Base-by-base conservation (phyloP, 2,888 invertebrate genomes). In the Lypha dubia region DNA sequence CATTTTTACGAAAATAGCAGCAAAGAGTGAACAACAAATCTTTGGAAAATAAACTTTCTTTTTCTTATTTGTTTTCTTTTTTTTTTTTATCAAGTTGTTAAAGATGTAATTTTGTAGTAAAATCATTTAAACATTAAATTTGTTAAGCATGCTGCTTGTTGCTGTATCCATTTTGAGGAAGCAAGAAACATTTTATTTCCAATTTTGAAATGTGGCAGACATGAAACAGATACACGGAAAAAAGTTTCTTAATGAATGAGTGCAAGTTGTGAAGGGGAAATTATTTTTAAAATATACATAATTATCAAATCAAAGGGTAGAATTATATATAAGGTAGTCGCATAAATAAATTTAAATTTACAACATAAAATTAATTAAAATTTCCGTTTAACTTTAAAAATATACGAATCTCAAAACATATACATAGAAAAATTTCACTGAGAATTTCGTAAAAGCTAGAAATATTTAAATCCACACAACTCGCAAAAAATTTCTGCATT, bases 111-210 rank as follows among this genome's bases (percentile, higher is more conserved):
- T 28, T 67, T 67, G 13, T n/a, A 38, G 15, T 46, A 24, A 58
- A 60, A 70, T 62, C 15, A 28, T 51, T 51, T 44, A 15, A 13
- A 60, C 28, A 51, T 68, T 62, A 65, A 75, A 56, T 60, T 67
- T 51, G 20, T 28, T 46, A 15, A 76, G 24, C 35, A 46, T 56
- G 51, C n/a, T 53, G 53, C 28, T 2, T 28, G 28, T 2, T 28
- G 28, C 4, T 56, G n/a, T 15, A 53, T 6, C 9, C 38, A 24
- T 15, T 1, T 8, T 3, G n/a, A n/a, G n/a, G 2, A 8, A 15
- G 6, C 8, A 56, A 28, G n/a, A 35, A 63, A 11, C 41, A 15
- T 56, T 53, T 56, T 15, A 13, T n/a, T n/a, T n/a, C n/a, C 15
- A 56, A 44, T 41, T 15, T 20, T 32, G 9, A 24, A 24, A 13